Evolutionary conservation across 2,888 invertebrate species (phyloP).

Genomic region (Dynastes grantii): DNA sequence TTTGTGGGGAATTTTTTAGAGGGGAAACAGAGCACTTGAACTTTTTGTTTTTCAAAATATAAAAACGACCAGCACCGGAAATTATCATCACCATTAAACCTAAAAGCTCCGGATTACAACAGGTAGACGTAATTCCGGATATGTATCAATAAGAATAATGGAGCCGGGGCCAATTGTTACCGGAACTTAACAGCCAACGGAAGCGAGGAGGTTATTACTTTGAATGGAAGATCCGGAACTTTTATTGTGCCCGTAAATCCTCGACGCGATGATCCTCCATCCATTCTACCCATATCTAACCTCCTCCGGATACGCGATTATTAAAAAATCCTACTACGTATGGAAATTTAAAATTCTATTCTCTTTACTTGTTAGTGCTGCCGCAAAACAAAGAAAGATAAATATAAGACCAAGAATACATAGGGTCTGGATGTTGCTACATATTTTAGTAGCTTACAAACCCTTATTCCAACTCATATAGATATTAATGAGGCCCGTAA

Average conservation of each 20-base stretch:
- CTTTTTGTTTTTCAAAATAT: not conserved
- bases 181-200: constrained; percentile 19
- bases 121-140: constrained; percentile 17
- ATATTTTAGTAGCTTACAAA: too few relatives aligned
- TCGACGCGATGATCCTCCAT: not conserved
- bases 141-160: constrained; percentile 16
- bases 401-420: too few relatives aligned
- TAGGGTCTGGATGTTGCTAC: too few relatives aligned
- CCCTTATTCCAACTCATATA: not conserved
- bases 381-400: too few relatives aligned
- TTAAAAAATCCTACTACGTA: not conserved
- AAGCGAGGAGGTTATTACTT: constrained; percentile 17
- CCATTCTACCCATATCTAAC: not conserved
- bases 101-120: not conserved
- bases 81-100: not conserved
- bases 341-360: not conserved
- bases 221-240: constrained; percentile 19
- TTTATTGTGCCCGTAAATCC: constrained; percentile 18
- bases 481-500: not conserved
- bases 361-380: too few relatives aligned
- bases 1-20: too few relatives aligned
- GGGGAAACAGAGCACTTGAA: too few relatives aligned
- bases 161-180: constrained; percentile 13
- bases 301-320: not conserved
- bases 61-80: not conserved